Base-by-base conservation (phyloP, 2,888 invertebrate genomes). In the Sarcophaga rosellei region DNA sequence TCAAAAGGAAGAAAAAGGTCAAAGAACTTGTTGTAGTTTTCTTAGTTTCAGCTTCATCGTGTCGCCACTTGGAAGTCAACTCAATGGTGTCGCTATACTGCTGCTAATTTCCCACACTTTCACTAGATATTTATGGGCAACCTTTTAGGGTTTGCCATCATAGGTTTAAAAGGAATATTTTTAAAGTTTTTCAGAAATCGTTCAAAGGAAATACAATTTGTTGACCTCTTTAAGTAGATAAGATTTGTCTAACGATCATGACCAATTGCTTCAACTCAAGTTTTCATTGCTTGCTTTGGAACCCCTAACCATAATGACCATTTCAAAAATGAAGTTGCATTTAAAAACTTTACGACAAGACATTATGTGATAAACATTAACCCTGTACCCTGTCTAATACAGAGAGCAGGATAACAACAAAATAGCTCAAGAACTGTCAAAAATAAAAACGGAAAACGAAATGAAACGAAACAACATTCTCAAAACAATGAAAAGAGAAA, bases 291-390 rank as follows among this genome's bases (percentile, higher is more conserved):
- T 11, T 65, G 8, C 11, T 15, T n/a, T 57, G n/a, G 57, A 17
- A 21, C 10, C 2, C 15, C 76, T 45, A 61, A 0, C 25, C n/a
- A 25, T 82, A 72, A 82, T 82, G 66, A 77, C 76, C 66, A 53
- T 47, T 10, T 35, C 10, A 47, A 63, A 53, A 62, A 72, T 47
- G 65, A 77, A 82, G 72, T 47, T 82, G 72, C 66, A 82, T 66
- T 79, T 21, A 20, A 20, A 61, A 69, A 61, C 47, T 47, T 69
- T 23, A 65, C 72, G 65, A 20, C n/a, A 66, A 35, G 35, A 68
- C 66, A 53, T 73, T 72, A 68, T 66, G 77, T 66, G 82, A 77
- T 70, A 82, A 66, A 77, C 72, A 73, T 77, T 61, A 61, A 61
- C 72, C 17, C 53, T 53, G 17, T 53, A 53, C 12, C 12, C 53